Percentiles rank a stretch among this genome's conserved stretches.
phyloP scores from a whole-genome alignment of 2,797 vertebrate species.

The Sylvilagus floridanus region DNA sequence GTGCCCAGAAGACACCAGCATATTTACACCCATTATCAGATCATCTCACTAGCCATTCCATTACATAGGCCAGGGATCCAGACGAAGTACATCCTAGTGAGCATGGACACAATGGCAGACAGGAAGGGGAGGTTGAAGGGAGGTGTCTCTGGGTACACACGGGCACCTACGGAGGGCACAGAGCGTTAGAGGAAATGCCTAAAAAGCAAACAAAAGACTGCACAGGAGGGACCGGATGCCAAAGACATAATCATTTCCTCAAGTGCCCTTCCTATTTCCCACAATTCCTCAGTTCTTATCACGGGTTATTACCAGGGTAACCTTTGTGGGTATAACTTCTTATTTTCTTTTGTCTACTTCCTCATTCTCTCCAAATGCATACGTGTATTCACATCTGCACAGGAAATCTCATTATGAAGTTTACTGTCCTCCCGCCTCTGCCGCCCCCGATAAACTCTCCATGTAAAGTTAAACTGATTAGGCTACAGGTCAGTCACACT shows the following conservation, averaged over 20 bases:
- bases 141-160: not conserved
- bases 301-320: not conserved
- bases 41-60: not conserved
- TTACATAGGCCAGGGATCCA: not conserved
- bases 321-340: not conserved
- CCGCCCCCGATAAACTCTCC: not conserved
- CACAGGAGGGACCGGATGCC: not conserved
- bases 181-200: not conserved
- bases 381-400: not conserved
- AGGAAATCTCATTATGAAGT: slow-evolving; percentile 13
- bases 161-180: not conserved
- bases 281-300: not conserved
- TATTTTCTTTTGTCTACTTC: not conserved
- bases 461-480: slow-evolving; percentile 75
- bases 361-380: not conserved
- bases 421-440: not conserved
- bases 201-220: too few species aligned
- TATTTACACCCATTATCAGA: not conserved
- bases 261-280: not conserved
- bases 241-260: not conserved
- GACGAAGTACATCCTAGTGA: not conserved
- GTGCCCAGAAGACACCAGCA: not conserved
- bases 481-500: slow-evolving; percentile 81
- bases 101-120: not conserved
- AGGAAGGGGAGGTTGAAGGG: not conserved